Evolutionary conservation across 1,140 invertebrate genomes (phyloP), one percentile per base, ranked within the genome.

Genomic region (Cecropterus lyciades): DNA sequence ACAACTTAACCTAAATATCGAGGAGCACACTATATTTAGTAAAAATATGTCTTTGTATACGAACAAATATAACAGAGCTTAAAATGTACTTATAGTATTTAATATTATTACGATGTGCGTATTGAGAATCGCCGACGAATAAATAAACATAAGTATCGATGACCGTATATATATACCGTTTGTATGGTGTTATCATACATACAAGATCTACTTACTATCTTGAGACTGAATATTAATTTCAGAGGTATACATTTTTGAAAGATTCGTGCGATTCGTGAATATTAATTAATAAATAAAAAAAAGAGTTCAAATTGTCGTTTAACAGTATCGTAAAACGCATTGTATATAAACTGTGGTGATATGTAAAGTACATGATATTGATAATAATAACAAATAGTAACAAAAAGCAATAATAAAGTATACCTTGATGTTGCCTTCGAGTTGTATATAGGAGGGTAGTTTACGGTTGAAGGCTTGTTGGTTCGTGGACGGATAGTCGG

Each of bases 401-500:
- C 87, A 89, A 87, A 60, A 89, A 92, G 89, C 89, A 92, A 92
- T 92, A 92, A 88, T 92, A 92, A 89, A 86, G 89, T 92, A 92
- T 92, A 92, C 89, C 83, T 89, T 89, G 84, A 86, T 82, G 89
- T 92, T 92, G 88, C 87, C 88, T 92, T 92, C 79, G 74, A 79
- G 77, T 76, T 91, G 82, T 90, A 89, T 75, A 89, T 85, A 85
- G 69, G 73, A 80, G 79, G 72, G 77, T 84, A 81, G 82, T 79
- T 62, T 75, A 68, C 74, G 70, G 74, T 80, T 81, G 75, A 60
- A 30, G 57, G 57, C 57, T 42, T 73, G 73, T 85, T 76, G 75
- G 73, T 77, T 78, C 70, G 75, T 72, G 79, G 73, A 75, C 66
- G 66, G 69, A 64, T 65, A 70, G 77, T 70, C 70, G 70, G n/a